Conservation (phyloP, 2,888 invertebrate genomes). For the Tetanocera ferruginea region DNA sequence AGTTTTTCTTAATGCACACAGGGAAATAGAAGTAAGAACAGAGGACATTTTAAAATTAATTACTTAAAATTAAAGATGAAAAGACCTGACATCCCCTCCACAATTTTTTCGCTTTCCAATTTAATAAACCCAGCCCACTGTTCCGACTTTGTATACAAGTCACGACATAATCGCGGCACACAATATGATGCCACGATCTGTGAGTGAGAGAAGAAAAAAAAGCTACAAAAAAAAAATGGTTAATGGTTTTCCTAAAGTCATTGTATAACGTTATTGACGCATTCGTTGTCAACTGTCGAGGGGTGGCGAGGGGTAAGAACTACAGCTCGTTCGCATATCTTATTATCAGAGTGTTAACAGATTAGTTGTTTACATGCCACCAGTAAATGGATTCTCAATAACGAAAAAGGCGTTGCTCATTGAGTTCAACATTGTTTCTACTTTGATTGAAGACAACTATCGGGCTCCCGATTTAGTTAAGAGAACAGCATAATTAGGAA, state of each 20-base stretch:
- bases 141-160: background rate
- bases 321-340: slow-evolving; percentile 39
- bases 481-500: no score
- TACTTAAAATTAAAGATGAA: no score
- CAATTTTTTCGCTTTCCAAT: no score
- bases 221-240: background rate
- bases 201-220: background rate
- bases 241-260: slow-evolving; percentile 1
- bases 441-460: no score
- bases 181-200: background rate
- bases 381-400: slow-evolving; percentile 52
- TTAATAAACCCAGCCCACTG: background rate
- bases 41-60: no score
- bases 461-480: no score
- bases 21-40: no score
- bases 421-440: no score
- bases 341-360: slow-evolving; percentile 66
- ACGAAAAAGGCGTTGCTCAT: no score
- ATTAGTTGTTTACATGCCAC: slow-evolving; percentile 70
- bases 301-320: background rate
- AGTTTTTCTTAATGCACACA: no score
- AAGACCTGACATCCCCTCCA: no score
- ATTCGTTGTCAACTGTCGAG: background rate
- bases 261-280: slow-evolving; percentile 14
- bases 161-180: background rate